Conservation (phyloP, 2,113 vertebrate genomes). For the Meriones unguiculatus region DNA sequence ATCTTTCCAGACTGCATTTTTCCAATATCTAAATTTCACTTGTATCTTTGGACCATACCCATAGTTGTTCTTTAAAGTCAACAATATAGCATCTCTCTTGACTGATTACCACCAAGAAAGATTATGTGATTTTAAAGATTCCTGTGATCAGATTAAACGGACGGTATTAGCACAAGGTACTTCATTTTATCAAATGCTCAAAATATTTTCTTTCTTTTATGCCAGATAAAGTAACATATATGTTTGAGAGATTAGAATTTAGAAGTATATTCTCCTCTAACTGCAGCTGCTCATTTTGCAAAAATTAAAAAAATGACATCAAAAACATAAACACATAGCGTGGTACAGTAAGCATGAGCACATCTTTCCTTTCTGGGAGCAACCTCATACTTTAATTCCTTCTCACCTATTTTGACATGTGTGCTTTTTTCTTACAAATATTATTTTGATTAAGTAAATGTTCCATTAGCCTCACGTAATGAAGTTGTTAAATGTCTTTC, state of each 20-base stretch:
- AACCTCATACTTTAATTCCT: constrained; percentile 4
- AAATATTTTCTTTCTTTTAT: neutral
- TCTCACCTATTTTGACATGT: neutral
- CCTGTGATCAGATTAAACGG: neutral
- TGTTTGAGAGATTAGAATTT: neutral
- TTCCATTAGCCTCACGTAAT: neutral
- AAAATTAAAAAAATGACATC: neutral
- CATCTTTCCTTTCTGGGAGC: neutral
- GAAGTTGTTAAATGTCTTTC: neutral
- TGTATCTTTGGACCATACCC: neutral
- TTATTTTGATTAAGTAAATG: neutral
- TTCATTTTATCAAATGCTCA: neutral
- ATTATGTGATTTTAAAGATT: neutral
- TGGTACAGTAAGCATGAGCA: neutral
- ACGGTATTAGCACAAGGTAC: neutral
- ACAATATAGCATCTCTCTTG: neutral
- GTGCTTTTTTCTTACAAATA: neutral
- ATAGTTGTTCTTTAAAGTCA: neutral
- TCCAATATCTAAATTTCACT: neutral
- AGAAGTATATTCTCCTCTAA: neutral
- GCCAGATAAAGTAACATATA: no score
- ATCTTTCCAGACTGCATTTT: neutral
- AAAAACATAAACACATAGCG: neutral
- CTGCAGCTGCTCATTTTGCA: neutral
- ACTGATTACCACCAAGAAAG: neutral